Evolutionary conservation across 2,888 invertebrate species (phyloP).

Genomic region (Sussaba pulchella): DNA sequence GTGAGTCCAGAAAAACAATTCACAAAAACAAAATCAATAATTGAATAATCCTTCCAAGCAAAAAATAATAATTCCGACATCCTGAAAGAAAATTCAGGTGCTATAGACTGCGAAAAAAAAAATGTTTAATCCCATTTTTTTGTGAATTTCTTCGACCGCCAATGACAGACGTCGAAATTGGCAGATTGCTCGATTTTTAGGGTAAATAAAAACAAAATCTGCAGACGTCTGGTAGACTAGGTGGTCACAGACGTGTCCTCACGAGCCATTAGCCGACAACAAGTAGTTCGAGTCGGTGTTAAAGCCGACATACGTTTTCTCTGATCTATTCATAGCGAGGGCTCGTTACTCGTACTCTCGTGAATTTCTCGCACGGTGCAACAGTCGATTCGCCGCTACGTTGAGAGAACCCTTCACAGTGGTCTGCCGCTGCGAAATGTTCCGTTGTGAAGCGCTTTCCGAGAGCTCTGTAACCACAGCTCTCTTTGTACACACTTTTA

Average conservation of each 20-base stretch:
- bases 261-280: slow-evolving; percentile 63
- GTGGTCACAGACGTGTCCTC: slow-evolving; percentile 48
- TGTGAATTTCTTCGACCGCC: too few species aligned
- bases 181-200: slow-evolving; percentile 25
- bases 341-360: slow-evolving; percentile 12
- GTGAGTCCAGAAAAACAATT: slow-evolving; percentile 79
- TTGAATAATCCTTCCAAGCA: too few species aligned
- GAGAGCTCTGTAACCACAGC: slow-evolving; percentile 23
- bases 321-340: slow-evolving; percentile 80
- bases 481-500: slow-evolving; percentile 65
- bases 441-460: slow-evolving; percentile 61
- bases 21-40: too few species aligned
- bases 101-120: too few species aligned
- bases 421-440: slow-evolving; percentile 59
- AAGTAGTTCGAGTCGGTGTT: slow-evolving; percentile 60
- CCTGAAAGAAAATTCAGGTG: too few species aligned
- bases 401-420: neutral
- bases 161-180: neutral
- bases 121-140: too few species aligned
- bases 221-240: slow-evolving; percentile 47
- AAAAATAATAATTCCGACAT: too few species aligned
- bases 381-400: slow-evolving; percentile 17
- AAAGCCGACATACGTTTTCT: slow-evolving; percentile 66
- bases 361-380: slow-evolving; percentile 14
- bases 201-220: slow-evolving; percentile 19